Conservation (phyloP, 2,113 vertebrate genomes). For the Steatornis caripensis region DNA sequence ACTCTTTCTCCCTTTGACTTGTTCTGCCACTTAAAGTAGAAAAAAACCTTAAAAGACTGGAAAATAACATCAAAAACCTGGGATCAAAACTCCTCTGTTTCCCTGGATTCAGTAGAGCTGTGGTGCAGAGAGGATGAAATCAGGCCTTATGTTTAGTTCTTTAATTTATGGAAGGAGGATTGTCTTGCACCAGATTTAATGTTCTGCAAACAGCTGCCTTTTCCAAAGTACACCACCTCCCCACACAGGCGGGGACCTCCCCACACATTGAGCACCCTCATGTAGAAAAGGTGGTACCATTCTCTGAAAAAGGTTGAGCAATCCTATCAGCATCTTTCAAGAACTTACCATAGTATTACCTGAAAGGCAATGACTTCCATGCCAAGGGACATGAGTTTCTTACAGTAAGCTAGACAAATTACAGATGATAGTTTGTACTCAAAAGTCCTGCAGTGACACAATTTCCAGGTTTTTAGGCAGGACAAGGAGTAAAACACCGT, state of each 20-base stretch:
- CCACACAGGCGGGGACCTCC: too few species aligned
- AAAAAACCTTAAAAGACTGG: neutral
- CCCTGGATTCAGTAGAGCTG: neutral
- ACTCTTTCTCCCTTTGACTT: neutral
- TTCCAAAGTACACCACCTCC: neutral
- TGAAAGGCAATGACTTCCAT: neutral
- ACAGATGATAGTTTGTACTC: neutral
- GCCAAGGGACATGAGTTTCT: neutral
- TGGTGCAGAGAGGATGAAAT: neutral
- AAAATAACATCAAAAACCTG: neutral
- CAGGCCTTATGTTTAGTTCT: neutral
- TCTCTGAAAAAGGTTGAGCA: neutral
- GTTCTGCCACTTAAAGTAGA: neutral
- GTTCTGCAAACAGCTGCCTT: neutral
- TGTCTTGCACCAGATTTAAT: neutral
- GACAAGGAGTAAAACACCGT: too few species aligned
- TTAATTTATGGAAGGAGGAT: neutral
- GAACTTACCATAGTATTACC: neutral
- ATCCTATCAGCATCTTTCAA: neutral
- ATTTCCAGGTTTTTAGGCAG: too few species aligned
- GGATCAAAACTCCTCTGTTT: neutral
- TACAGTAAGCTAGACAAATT: neutral
- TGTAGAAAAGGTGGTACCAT: neutral
- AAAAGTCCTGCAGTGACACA: neutral
- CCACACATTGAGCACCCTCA: neutral